Conservation (phyloP, 1,140 invertebrate species). For the Rhagoletis zephyria region DNA sequence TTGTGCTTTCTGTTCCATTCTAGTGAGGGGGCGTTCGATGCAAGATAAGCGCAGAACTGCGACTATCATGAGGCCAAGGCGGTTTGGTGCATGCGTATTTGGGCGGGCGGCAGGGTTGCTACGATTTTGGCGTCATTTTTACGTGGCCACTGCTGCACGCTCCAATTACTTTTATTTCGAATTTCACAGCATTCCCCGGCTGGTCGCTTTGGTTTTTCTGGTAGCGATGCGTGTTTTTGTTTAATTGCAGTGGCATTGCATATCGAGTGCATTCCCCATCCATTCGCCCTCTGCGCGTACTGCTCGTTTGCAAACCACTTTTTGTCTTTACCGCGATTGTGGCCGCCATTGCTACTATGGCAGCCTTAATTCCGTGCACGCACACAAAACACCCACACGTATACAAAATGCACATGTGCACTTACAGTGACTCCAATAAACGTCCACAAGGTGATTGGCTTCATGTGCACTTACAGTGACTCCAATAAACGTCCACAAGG, state of each 20-base stretch:
- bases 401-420: too few species aligned
- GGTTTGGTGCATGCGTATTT: too few species aligned
- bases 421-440: too few species aligned
- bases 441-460: too few species aligned
- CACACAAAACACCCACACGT: background rate
- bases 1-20: too few species aligned
- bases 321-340: slow-evolving; percentile 46
- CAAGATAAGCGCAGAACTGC: background rate
- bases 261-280: background rate
- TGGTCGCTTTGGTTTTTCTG: slow-evolving; percentile 27
- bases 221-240: slow-evolving; percentile 31
- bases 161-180: slow-evolving; percentile 45
- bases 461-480: too few species aligned
- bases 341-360: slow-evolving; percentile 36
- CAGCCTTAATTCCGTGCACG: slow-evolving; percentile 13
- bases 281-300: background rate
- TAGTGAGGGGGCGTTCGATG: too few species aligned
- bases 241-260: background rate
- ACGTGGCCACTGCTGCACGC: slow-evolving; percentile 31
- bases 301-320: background rate
- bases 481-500: too few species aligned
- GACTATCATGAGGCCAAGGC: background rate
- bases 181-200: slow-evolving; percentile 18
- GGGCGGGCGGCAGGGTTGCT: background rate
- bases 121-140: slow-evolving; percentile 38